These are phyloP conservation scores for Euleptes europaea DNA, from an alignment of 2,113 vertebrate genomes.

Conservation along the genomic window DNA sequence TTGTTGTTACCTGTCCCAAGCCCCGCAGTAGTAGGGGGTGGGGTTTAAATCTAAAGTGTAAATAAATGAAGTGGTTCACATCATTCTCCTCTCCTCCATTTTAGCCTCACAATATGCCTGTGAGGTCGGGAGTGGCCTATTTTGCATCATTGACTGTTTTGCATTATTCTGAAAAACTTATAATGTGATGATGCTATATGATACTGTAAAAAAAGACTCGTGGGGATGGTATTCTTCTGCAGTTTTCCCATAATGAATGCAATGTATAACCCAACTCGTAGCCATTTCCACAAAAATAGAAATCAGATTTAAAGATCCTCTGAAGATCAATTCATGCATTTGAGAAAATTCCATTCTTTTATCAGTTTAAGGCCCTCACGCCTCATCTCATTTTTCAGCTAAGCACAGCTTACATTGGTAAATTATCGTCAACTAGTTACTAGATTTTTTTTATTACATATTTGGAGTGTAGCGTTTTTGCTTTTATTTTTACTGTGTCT, in stretches of 20 bases:
- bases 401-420: slow-evolving; percentile 57
- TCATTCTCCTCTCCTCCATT: too few species aligned
- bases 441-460: slow-evolving; percentile 56
- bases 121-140: neutral
- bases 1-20: too few species aligned
- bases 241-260: neutral
- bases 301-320: slow-evolving; percentile 60
- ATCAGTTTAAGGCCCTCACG: slow-evolving; percentile 50
- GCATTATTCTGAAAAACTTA: slow-evolving; percentile 25
- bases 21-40: too few species aligned
- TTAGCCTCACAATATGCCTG: too few species aligned
- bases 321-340: slow-evolving; percentile 48
- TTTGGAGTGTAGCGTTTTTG: neutral
- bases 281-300: neutral
- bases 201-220: neutral
- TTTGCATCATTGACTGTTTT: slow-evolving; percentile 33
- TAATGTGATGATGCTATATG: too few species aligned
- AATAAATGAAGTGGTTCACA: too few species aligned
- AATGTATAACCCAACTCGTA: neutral
- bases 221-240: too few species aligned
- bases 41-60: too few species aligned
- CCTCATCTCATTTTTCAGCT: slow-evolving; percentile 60
- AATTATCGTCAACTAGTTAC: slow-evolving; percentile 66
- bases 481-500: slow-evolving; percentile 22
- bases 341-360: slow-evolving; percentile 54